Percentiles rank a stretch among this genome's conserved stretches.
Conservation (phyloP, 2,888 invertebrate species). For the Andrena minutula region DNA sequence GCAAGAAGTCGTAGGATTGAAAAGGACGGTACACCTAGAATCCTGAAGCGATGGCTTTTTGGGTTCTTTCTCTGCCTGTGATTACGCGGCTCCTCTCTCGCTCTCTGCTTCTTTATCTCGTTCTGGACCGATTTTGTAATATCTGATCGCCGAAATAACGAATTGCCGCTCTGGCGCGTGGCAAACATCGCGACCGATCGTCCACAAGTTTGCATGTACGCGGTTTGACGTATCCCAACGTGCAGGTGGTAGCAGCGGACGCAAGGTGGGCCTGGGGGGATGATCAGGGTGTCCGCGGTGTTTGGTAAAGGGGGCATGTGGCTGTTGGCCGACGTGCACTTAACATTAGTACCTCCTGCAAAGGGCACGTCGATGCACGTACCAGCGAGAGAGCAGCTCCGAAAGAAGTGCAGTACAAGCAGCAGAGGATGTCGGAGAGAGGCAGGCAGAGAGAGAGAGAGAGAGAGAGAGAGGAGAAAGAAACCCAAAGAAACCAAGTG, state of each 20-base stretch:
- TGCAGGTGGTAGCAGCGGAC: constrained; percentile 66
- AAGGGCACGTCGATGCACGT: constrained; percentile 71
- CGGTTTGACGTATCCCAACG: constrained; percentile 71
- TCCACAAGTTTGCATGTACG: constrained; percentile 74
- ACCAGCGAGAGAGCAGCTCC: constrained; percentile 69
- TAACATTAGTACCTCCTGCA: constrained; percentile 77
- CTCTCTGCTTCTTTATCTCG: constrained; percentile 68
- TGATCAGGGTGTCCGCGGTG: constrained; percentile 54
- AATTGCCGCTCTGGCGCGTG: constrained; percentile 80
- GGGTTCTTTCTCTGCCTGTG: constrained; percentile 52
- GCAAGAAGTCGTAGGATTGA: constrained; percentile 26
- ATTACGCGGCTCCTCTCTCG: constrained; percentile 58
- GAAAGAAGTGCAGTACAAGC: constrained; percentile 79
- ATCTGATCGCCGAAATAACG: constrained; percentile 72
- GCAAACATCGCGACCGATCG: constrained; percentile 82
- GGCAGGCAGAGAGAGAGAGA: constrained; percentile 32
- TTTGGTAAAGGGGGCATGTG: constrained; percentile 54
- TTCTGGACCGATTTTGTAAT: constrained; percentile 76
- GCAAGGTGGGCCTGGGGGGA: constrained; percentile 40
- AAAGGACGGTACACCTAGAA: constrained; percentile 37
- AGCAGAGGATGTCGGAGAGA: constrained; percentile 58
- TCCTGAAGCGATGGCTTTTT: constrained; percentile 79
- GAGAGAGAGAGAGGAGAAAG: constrained; percentile 36
- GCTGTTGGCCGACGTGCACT: constrained; percentile 68
- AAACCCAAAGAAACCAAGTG: constrained; percentile 30